phyloP scores from a whole-genome alignment of 2,113 vertebrate species.

The Carassius carassius region DNA sequence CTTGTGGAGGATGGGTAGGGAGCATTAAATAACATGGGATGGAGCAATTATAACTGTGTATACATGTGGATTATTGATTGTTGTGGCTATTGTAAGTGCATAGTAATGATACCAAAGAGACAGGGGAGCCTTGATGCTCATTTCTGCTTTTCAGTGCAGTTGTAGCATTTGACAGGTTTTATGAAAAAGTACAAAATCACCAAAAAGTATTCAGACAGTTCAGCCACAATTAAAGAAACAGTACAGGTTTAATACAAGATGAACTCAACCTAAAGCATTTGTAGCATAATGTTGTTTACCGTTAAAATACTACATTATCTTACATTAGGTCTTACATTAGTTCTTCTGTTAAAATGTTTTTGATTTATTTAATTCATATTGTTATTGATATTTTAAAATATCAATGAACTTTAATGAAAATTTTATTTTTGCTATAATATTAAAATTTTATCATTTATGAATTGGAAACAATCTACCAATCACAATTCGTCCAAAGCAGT shows the following conservation, averaged over 20 bases:
- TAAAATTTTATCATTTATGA: too few relatives aligned
- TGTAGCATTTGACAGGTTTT: background rate
- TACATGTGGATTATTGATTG: conserved; percentile 31
- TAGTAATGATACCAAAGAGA: conserved; percentile 1
- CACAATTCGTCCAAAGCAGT: too few relatives aligned
- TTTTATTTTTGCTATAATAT: too few relatives aligned
- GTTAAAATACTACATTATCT: background rate
- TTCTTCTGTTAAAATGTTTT: too few relatives aligned
- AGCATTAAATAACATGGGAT: conserved; percentile 11
- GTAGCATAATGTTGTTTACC: background rate
- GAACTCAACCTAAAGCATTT: background rate
- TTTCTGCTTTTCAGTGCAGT: background rate
- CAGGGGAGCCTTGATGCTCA: background rate
- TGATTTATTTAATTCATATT: too few relatives aligned
- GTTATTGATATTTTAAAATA: too few relatives aligned
- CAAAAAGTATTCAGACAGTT: background rate
- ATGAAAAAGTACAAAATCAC: background rate
- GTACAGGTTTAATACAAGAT: background rate
- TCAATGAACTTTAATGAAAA: too few relatives aligned
- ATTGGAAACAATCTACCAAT: too few relatives aligned
- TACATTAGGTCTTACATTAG: too few relatives aligned
- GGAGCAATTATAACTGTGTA: background rate
- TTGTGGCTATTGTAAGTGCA: conserved; percentile 6
- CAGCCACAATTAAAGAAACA: background rate
- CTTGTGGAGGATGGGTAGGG: background rate